Evolutionary conservation across 2,113 vertebrate species (phyloP).

Genomic region (Ancistrus triradiatus): DNA sequence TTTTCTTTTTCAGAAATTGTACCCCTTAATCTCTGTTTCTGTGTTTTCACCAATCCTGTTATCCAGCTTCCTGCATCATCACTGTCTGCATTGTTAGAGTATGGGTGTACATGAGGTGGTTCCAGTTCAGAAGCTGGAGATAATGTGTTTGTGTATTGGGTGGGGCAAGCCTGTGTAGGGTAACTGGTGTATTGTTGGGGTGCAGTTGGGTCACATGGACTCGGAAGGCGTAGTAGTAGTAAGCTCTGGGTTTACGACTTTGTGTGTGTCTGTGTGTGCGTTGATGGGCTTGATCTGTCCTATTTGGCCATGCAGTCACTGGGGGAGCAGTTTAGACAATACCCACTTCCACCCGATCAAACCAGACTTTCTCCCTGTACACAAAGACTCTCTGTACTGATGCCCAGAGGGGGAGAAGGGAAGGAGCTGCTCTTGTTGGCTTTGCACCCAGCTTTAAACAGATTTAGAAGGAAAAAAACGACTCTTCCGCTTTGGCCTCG

Average conservation of each 20-base stretch:
- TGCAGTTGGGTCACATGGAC: conserved; percentile 48
- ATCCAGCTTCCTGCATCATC: too few species aligned
- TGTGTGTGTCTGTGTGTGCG: conserved; percentile 39
- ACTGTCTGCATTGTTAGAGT: too few species aligned
- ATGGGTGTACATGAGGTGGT: too few species aligned
- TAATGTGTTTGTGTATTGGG: not conserved
- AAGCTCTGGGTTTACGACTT: conserved; percentile 15
- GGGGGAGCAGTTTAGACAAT: conserved; percentile 66
- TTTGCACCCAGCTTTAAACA: conserved; percentile 7
- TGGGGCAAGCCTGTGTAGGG: too few species aligned
- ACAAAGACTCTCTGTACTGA: conserved; percentile 71
- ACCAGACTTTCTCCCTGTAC: conserved; percentile 65
- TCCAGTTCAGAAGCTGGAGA: not conserved
- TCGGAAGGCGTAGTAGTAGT: conserved; percentile 17
- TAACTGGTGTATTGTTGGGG: too few species aligned
- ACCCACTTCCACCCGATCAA: conserved; percentile 70
- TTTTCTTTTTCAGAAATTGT: too few species aligned
- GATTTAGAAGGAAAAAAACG: not conserved
- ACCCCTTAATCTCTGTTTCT: too few species aligned
- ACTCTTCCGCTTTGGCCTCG: conserved; percentile 8
- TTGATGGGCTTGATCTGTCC: conserved; percentile 52
- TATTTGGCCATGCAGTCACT: conserved; percentile 46
- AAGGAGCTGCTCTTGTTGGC: conserved; percentile 44
- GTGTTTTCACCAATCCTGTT: too few species aligned
- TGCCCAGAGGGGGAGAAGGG: conserved; percentile 49